These are phyloP conservation scores for Procapra przewalskii DNA, from an alignment of 2,113 vertebrate species.

Conservation along the genomic window DNA sequence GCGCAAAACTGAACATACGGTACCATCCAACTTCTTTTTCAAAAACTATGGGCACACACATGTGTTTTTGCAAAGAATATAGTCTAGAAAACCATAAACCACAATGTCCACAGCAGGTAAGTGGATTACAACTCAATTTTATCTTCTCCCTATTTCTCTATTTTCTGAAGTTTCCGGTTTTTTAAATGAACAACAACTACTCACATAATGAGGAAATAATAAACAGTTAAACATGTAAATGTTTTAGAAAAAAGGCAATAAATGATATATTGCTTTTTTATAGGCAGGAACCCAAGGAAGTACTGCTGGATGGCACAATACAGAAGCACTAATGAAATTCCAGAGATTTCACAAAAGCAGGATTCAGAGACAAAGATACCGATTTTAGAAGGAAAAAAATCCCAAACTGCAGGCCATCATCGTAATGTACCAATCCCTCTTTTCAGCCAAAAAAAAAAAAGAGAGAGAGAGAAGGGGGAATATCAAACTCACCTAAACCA, in stretches of 20 bases:
- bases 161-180: background rate
- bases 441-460: background rate
- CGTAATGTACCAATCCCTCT: background rate
- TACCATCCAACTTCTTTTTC: background rate
- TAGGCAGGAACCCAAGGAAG: background rate
- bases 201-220: background rate
- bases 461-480: background rate
- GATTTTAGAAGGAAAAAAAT: background rate
- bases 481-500: background rate
- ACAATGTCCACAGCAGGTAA: background rate
- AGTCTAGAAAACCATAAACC: background rate
- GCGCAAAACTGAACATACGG: background rate
- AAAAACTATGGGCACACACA: background rate
- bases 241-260: background rate
- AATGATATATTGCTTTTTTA: background rate
- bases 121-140: background rate
- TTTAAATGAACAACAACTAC: background rate
- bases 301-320: background rate
- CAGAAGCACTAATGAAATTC: background rate
- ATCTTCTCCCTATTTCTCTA: background rate
- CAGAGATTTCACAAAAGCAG: background rate
- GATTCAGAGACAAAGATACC: constrained; percentile 1
- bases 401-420: background rate
- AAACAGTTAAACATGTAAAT: background rate
- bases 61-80: background rate